Evolutionary conservation across 2,797 vertebrate genomes (phyloP).

Genomic region (Falco naumanni): DNA sequence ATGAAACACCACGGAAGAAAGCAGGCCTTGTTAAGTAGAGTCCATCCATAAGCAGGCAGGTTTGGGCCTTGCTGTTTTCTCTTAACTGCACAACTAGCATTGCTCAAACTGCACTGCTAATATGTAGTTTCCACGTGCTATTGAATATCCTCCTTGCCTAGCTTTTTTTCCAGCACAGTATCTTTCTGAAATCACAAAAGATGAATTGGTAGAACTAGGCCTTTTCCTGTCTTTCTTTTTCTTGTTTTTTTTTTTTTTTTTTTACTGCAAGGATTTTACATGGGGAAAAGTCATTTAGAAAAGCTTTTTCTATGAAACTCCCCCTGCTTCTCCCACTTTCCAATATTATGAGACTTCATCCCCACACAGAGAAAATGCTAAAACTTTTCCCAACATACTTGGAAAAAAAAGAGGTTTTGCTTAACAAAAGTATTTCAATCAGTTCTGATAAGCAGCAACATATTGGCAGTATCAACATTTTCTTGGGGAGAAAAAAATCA

Average conservation of each 20-base stretch:
- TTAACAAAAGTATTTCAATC: neutral
- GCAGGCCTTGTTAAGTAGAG: no score
- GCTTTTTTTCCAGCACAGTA: neutral
- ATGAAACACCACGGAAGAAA: neutral
- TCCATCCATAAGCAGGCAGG: neutral
- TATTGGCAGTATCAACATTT: neutral
- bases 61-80: neutral
- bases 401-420: neutral
- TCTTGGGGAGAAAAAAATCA: accelerated
- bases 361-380: neutral
- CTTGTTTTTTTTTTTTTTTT: no score
- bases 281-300: neutral
- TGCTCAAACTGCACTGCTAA: neutral
- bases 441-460: neutral
- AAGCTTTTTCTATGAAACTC: accelerated
- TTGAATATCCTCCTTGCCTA: neutral
- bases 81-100: neutral
- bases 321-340: neutral
- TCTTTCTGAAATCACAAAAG: neutral
- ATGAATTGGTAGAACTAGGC: neutral
- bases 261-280: neutral
- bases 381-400: neutral
- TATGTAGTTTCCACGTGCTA: neutral
- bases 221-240: neutral
- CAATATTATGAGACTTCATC: neutral